phyloP scores from a whole-genome alignment of 2,113 vertebrate genomes.

The Camelus dromedarius region DNA sequence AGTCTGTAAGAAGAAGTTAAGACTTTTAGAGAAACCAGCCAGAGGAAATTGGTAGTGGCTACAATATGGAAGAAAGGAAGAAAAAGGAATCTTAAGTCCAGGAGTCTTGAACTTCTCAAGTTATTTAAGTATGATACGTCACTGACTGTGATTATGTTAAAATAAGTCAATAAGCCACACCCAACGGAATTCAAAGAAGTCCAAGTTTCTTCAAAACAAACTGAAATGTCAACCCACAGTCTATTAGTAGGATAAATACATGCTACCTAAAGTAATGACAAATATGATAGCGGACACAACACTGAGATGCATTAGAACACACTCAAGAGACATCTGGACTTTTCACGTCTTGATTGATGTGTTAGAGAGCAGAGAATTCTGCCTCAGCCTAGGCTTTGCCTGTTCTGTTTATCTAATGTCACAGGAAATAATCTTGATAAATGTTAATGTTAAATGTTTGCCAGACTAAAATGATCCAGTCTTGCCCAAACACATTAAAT shows the following conservation, averaged over 20 bases:
- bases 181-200: constrained; percentile 28
- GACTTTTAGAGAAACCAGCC: not conserved
- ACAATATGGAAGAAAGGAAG: not conserved
- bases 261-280: not conserved
- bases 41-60: not conserved
- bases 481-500: not conserved
- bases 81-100: not conserved
- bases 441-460: not conserved
- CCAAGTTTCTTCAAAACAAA: constrained; percentile 8
- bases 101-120: not conserved
- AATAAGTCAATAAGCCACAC: constrained; percentile 19
- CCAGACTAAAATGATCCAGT: not conserved
- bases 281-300: not conserved
- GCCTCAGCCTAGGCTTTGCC: not conserved
- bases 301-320: not conserved
- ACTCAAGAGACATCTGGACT: not conserved
- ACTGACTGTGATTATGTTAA: not conserved
- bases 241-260: not conserved
- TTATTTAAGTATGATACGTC: not conserved
- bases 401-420: not conserved
- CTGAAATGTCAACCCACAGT: not conserved
- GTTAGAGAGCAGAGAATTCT: not conserved
- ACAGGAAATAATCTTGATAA: not conserved
- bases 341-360: not conserved
- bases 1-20: not conserved